Base-by-base conservation (phyloP, 2,797 vertebrate species). In the Coranthus polyacanthus region DNA sequence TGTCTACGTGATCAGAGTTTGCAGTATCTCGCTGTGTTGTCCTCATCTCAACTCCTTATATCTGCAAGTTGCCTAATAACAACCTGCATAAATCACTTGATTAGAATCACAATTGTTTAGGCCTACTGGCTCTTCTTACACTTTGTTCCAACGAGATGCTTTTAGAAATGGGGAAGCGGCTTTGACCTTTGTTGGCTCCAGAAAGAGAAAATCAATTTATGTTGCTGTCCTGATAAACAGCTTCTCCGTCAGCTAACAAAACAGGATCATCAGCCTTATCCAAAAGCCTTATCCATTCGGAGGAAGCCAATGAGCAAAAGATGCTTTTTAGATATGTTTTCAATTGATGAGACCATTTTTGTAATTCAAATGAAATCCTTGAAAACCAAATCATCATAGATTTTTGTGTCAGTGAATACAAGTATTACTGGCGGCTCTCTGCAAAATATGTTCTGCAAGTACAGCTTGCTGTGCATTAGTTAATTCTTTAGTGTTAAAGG, bases 141-240 rank as follows among this genome's bases (percentile, higher is more conserved):
- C 32, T 73, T 67, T 68, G 69, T 71, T 78, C 18, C 53, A 72
- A 50, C 17, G 0, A 64, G 72, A 73, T 70, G 22, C 41, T 52
- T 67, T 47, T 52, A 52, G 45, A 62, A 62, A 74, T 64, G 13
- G 51, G 55, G 61, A 73, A 56, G 62, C 67, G 52, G 10, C 44
- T 80, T 44, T 74, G 71, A 79, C 79, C 76, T 82, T 78, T 70
- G 13, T 22, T 41, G 37, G 42, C 59, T 56, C 44, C 67, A 61
- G 46, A 68, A 76, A 55, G 49, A 55, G 34, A 64, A 82, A 77
- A 78, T 84, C 76, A 47, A 78, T 83, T 71, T 46, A 53, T 55
- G 46, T 54, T 57, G 55, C 45, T 64, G 55, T 79, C 44, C 54
- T 0, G 26, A 62, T 58, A 63, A 79, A 83, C 39, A 32, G 20